Conservation (phyloP, 2,113 vertebrate genomes). For the Macaca mulatta region DNA sequence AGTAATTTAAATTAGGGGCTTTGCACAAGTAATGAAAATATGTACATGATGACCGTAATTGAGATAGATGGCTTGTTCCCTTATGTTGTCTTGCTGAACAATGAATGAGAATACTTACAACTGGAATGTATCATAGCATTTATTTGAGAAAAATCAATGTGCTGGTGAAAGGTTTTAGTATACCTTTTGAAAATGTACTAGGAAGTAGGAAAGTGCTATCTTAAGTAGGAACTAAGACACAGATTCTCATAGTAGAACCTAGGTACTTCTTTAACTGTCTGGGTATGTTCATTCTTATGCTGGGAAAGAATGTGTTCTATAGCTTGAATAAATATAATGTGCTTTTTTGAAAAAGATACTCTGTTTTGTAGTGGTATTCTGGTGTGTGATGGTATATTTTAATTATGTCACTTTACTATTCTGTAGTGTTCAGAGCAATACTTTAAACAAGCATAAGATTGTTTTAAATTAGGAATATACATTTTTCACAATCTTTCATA, state of each 20-base stretch:
- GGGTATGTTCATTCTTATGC: background rate
- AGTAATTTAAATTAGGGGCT: background rate
- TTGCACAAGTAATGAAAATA: background rate
- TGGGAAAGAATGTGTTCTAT: background rate
- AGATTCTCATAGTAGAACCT: background rate
- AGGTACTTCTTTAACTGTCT: background rate
- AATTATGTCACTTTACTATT: conserved; percentile 19
- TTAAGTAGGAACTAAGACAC: conserved; percentile 17
- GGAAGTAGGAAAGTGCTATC: background rate
- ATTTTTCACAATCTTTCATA: conserved; percentile 38
- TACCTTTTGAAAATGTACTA: background rate
- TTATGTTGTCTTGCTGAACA: background rate
- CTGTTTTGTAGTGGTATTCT: background rate
- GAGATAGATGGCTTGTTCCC: background rate
- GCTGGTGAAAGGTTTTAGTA: background rate
- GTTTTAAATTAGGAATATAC: conserved; percentile 7
- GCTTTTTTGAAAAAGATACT: conserved; percentile 1
- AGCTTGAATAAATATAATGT: conserved; percentile 33
- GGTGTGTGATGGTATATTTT: background rate
- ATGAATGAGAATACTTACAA: background rate
- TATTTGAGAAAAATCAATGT: background rate
- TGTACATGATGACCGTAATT: background rate
- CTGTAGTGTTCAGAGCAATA: conserved; percentile 19
- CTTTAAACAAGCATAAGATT: conserved; percentile 33
- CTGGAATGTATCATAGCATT: background rate